These are phyloP conservation scores for Hirtodrosophila histrioides DNA, from an alignment of 2,888 invertebrate species.

Conservation along the genomic window DNA sequence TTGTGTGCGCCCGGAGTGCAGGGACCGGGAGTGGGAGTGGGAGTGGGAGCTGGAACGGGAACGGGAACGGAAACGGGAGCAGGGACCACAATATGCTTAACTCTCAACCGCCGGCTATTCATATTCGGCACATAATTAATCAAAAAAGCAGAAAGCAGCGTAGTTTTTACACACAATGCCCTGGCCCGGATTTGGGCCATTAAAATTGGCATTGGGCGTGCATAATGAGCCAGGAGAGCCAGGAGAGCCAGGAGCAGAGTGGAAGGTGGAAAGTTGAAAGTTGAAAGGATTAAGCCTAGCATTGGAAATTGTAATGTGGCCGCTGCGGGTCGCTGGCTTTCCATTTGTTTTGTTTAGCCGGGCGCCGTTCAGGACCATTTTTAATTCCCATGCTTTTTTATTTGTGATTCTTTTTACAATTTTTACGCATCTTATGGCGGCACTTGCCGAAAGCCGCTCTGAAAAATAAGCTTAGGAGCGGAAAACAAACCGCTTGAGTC, in stretches of 20 bases:
- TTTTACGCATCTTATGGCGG: slow-evolving; percentile 60
- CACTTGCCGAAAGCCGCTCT: slow-evolving; percentile 68
- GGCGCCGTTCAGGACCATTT: slow-evolving; percentile 45
- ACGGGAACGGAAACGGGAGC: too few relatives aligned
- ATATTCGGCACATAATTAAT: slow-evolving; percentile 74
- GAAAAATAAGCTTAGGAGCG: slow-evolving; percentile 73
- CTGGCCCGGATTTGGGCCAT: slow-evolving; percentile 68
- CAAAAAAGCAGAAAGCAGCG: slow-evolving; percentile 59
- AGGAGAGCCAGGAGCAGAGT: too few relatives aligned
- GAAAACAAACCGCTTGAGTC: slow-evolving; percentile 68
- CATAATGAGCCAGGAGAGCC: slow-evolving; percentile 61
- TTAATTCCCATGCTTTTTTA: slow-evolving; percentile 60
- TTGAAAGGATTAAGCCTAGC: slow-evolving; percentile 67
- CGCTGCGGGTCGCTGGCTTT: slow-evolving; percentile 57
- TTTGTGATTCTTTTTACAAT: slow-evolving; percentile 46
- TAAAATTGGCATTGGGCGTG: slow-evolving; percentile 64
- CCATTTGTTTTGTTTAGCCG: slow-evolving; percentile 63
- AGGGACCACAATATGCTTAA: too few relatives aligned
- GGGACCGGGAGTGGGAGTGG: slow-evolving; percentile 5
- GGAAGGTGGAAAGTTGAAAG: slow-evolving; percentile 24
- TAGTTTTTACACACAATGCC: slow-evolving; percentile 47
- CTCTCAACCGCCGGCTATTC: slow-evolving; percentile 27
- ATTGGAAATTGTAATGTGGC: slow-evolving; percentile 67
- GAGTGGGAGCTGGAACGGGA: too few relatives aligned
- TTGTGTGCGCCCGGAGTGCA: slow-evolving; percentile 2